Evolutionary conservation across 2,113 vertebrate genomes (phyloP), one percentile per base, ranked within the genome.

Genomic region (Herpetotheres cachinnans): DNA sequence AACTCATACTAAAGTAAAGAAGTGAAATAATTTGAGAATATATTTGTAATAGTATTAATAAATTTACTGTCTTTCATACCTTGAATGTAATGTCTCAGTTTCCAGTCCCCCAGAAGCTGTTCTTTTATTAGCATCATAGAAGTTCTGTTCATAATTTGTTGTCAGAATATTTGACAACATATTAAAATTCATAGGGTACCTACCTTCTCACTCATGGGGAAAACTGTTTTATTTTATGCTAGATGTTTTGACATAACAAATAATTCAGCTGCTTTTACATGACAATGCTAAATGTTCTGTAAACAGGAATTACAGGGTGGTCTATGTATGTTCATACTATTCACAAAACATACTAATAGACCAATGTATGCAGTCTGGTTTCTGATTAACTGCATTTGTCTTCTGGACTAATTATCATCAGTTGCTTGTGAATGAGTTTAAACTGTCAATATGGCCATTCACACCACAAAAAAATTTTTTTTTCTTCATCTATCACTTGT

Each of bases 131-230:
- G 59, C 12, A n/a, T 11, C 0, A 0, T 59, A 76, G 38, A 96
- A 95, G 36, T 85, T 79, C 61, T 82, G 21, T 83, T 97, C 21
- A 58, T 81, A 86, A 94, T 91, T 92, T 94, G 27, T 73, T 79
- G 49, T 56, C 70, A 81, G 58, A 59, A 56, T 91, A 92, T 86
- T 85, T 86, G 61, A 46, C 18, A 90, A 49, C 34, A 40, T 62
- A 94, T 84, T 94, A 86, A 86, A 96, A 96, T 93, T 97, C 84
- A 71, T 38, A 62, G 15, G 5, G 5, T 89, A 71, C 17, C 40
- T 93, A 56, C 17, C 5, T 94, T 86, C 81, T 89, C 30, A 90
- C 30, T 86, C 59, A 69, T 55, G 82, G 46, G 38, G 42, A 91
- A 88, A 95, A 69, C 13, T 8, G 15, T 76, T 85, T 63, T 49